These are phyloP conservation scores for Emys orbicularis DNA, from an alignment of 2,797 vertebrate genomes.

Conservation along the genomic window DNA sequence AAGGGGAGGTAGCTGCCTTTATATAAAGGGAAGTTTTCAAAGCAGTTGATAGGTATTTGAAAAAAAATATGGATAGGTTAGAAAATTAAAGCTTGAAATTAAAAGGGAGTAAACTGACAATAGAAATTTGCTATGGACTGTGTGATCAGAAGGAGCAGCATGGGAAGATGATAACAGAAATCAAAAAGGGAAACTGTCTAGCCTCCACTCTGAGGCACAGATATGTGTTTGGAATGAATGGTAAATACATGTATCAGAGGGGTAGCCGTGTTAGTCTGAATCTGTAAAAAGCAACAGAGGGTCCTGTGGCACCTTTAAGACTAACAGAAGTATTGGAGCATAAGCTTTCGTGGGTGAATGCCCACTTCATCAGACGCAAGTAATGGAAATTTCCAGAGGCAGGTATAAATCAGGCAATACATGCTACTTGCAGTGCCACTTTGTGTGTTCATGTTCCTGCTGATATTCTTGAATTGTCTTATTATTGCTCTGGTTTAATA, in stretches of 20 bases:
- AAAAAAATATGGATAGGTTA: conserved; percentile 26
- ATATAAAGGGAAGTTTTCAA: conserved; percentile 25
- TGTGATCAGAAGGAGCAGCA: conserved; percentile 47
- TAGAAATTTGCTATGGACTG: neutral
- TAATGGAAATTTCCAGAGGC: no score
- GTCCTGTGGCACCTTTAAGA: no score
- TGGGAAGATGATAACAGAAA: conserved; percentile 26
- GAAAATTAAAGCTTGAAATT: conserved; percentile 63
- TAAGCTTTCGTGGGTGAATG: no score
- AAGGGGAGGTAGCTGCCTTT: conserved; percentile 16
- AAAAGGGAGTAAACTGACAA: conserved; percentile 16
- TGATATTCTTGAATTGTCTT: neutral
- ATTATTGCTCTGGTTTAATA: neutral
- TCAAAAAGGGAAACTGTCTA: neutral
- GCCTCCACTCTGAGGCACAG: neutral
- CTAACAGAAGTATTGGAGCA: no score
- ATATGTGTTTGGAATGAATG: neutral
- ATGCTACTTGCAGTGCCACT: neutral
- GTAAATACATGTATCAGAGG: neutral
- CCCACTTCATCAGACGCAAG: no score
- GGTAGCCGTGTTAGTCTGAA: no score
- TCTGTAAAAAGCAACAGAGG: no score
- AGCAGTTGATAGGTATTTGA: neutral
- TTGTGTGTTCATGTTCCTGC: neutral
- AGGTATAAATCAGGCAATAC: neutral